Base-by-base conservation (phyloP, 2,888 invertebrate genomes). In the Megaustenia siamemsis region DNA sequence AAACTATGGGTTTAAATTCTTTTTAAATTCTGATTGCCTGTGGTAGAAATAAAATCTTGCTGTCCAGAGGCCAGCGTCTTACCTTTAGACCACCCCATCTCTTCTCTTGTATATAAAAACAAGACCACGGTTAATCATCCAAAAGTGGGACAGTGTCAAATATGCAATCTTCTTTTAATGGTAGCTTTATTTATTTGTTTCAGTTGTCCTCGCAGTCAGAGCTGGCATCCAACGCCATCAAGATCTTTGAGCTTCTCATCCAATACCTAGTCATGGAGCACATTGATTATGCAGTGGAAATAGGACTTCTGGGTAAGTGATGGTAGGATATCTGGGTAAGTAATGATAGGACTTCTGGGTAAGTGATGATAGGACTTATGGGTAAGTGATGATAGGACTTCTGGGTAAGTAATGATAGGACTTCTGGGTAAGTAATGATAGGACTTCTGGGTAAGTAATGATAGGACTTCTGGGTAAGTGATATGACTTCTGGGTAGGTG, bases 211-310 rank as follows among this genome's bases (percentile, higher is more conserved):
- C 96, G 84, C 95, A 96, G 1, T 95, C 96, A 79, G 98, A 98
- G 89, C 93, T 97, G 53, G 95, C 98, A 0, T 94, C 94, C 8
- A 98, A 98, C 90, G 96, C 93, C 82, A 88, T 97, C 0, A 96
- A 96, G 87, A 95, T 99, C 28, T 95, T 98, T 86, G 98, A 98
- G 88, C 96, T 97, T 71, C 93, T 98, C 80, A 95, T 98, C 43
- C 97, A 97, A 88, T 96, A 97, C 92, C 94, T 99, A 32, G 96
- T 98, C 90, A 96, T 96, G 1, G 98, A 99, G 90, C 99, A 99
- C 93, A 97, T 99, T 0, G 98, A 98, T 93, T 99, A 99, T 94
- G 99, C 99, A 0, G 94, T 99, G 6, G 99, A 99, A 93, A 94
- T 99, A 71, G 99, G 98, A 0, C 94, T 99, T 75, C 97, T 94